These are phyloP conservation scores for Motacilla alba DNA, from an alignment of 2,113 vertebrate species.

Conservation along the genomic window DNA sequence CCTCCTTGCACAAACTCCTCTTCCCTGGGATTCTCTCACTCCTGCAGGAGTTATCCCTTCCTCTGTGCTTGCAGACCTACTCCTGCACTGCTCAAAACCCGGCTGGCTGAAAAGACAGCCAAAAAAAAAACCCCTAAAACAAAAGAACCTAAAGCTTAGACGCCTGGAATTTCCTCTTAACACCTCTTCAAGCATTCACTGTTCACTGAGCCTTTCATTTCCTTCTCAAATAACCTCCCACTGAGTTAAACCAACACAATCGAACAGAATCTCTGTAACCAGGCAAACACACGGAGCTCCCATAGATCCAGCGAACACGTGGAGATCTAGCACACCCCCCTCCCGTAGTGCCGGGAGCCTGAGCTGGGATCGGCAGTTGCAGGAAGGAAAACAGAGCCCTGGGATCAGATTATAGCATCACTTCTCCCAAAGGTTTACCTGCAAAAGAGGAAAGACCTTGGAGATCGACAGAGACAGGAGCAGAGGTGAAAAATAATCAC, in stretches of 20 bases:
- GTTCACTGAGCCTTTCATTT: constrained; percentile 33
- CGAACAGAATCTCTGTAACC: not conserved
- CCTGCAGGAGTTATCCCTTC: not conserved
- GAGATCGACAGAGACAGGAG: not conserved
- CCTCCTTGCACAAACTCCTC: not conserved
- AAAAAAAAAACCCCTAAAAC: not conserved
- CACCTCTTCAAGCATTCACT: constrained; percentile 3
- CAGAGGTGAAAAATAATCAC: not conserved
- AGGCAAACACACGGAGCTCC: not conserved
- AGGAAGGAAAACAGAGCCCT: not conserved
- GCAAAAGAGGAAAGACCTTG: not conserved
- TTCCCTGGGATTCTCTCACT: not conserved
- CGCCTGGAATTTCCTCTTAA: not conserved
- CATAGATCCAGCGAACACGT: not conserved
- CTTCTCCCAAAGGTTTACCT: not conserved
- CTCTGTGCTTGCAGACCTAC: not conserved
- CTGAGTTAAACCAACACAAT: constrained; percentile 52
- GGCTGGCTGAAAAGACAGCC: not conserved
- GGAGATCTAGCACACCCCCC: not conserved
- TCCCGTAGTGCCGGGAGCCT: accelerated
- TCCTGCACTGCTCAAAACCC: not conserved
- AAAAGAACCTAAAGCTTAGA: not conserved
- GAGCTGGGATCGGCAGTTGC: not conserved
- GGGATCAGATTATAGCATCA: accelerated
- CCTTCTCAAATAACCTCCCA: constrained; percentile 48